These are phyloP conservation scores for Odocoileus hemionus DNA, from an alignment of 2,113 vertebrate genomes.

Conservation along the genomic window DNA sequence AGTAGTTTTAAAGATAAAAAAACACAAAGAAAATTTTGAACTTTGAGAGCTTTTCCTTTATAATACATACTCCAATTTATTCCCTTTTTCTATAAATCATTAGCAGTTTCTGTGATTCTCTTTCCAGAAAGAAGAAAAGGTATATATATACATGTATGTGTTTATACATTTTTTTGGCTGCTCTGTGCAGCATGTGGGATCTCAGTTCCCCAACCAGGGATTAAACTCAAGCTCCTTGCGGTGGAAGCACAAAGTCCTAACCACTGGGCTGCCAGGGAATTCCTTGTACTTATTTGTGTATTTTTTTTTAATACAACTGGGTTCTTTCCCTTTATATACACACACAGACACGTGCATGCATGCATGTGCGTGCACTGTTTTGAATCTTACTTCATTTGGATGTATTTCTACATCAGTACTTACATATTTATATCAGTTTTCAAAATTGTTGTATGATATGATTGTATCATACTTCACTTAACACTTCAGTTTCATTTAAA, in stretches of 20 bases:
- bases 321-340: not conserved
- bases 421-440: not conserved
- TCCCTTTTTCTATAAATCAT: not conserved
- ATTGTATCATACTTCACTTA: not conserved
- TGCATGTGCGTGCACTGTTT: not conserved
- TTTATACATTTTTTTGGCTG: not conserved
- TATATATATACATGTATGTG: not conserved
- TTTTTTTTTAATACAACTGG: not conserved
- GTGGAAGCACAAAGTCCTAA: not conserved
- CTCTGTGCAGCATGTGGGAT: not conserved
- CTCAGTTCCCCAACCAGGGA: not conserved
- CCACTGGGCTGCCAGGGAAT: not conserved
- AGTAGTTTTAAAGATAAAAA: conserved; percentile 42
- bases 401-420: conserved; percentile 5
- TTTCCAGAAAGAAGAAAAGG: not conserved
- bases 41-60: not conserved
- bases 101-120: not conserved
- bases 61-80: not conserved
- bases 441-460: not conserved
- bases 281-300: not conserved
- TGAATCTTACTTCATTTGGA: not conserved
- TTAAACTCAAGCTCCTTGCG: not conserved
- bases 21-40: not conserved
- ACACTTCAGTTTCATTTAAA: not conserved
- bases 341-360: not conserved